phyloP scores from a whole-genome alignment of 2,113 vertebrate species.

The human (Homo sapiens) region DNA sequence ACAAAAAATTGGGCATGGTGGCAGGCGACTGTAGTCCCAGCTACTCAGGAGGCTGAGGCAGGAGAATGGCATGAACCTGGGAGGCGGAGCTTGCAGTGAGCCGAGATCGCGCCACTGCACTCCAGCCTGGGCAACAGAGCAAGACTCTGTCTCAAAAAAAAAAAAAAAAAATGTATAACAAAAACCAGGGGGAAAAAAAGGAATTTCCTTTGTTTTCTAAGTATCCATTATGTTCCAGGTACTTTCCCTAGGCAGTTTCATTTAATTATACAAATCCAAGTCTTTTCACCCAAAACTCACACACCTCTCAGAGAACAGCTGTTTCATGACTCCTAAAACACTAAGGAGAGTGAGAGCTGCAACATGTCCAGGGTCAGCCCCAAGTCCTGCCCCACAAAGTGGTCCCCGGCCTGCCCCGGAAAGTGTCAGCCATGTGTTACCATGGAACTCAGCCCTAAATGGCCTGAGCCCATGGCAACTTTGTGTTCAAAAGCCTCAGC shows the following conservation, averaged over 20 bases:
- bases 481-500: background rate
- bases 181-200: background rate
- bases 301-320: background rate
- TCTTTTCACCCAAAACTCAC: background rate
- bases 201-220: background rate
- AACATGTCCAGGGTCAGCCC: background rate
- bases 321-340: background rate
- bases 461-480: background rate
- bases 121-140: too few relatives aligned
- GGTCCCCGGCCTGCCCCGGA: background rate
- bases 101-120: too few relatives aligned
- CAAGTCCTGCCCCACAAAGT: background rate
- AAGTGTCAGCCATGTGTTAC: too few relatives aligned
- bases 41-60: too few relatives aligned
- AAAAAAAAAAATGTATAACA: background rate
- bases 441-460: background rate
- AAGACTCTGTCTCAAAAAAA: too few relatives aligned
- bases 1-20: too few relatives aligned
- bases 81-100: too few relatives aligned
- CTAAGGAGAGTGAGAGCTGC: rapidly evolving
- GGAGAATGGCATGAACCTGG: too few relatives aligned
- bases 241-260: background rate
- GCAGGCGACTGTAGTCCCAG: too few relatives aligned
- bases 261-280: background rate
- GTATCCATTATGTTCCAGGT: background rate